phyloP scores from a whole-genome alignment of 2,113 vertebrate genomes.

The Microtus richardsoni region DNA sequence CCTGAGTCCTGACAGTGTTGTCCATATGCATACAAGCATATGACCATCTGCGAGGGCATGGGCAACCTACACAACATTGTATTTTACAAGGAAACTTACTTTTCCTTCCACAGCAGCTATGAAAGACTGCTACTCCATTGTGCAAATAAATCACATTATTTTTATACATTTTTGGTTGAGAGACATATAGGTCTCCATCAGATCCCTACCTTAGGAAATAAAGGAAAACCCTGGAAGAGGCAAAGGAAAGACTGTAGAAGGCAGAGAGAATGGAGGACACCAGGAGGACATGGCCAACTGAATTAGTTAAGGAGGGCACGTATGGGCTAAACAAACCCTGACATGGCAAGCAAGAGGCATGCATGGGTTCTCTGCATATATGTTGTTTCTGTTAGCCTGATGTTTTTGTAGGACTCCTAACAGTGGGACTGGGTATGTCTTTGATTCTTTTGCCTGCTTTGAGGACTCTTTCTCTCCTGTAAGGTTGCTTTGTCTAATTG shows the following conservation, averaged over 20 bases:
- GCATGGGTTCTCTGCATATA: neutral
- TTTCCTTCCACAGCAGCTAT: too few species aligned
- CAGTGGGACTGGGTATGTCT: too few species aligned
- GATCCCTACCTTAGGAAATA: neutral
- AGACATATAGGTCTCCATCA: neutral
- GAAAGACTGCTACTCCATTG: neutral
- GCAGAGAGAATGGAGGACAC: neutral
- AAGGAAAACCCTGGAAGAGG: neutral
- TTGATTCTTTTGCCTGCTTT: neutral
- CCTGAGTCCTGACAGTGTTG: too few species aligned
- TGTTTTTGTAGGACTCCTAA: neutral
- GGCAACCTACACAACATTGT: too few species aligned
- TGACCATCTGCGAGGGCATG: too few species aligned
- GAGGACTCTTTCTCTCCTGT: neutral
- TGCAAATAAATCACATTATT: neutral
- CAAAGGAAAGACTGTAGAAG: neutral
- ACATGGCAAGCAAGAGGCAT: neutral
- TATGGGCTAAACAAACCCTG: neutral
- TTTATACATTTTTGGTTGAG: neutral
- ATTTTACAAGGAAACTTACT: too few species aligned
- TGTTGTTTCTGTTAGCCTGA: neutral
- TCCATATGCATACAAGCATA: too few species aligned
- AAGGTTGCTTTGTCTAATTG: neutral
- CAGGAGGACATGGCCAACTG: neutral
- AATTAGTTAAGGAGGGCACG: neutral